Base-by-base conservation (phyloP, 2,797 vertebrate genomes). In the Kryptolebias ocellatus region DNA sequence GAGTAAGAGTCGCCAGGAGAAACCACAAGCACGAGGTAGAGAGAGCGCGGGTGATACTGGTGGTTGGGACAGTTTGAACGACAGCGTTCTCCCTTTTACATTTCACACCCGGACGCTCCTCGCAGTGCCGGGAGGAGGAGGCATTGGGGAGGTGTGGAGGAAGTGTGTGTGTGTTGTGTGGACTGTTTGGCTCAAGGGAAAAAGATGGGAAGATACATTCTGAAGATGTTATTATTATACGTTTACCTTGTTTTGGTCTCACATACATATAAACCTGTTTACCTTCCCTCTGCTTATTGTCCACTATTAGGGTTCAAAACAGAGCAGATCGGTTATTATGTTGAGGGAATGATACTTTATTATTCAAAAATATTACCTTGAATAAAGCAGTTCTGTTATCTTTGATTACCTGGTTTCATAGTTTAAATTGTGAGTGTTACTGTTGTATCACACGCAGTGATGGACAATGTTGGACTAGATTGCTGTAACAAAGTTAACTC, bases 31-130 rank as follows among this genome's bases (percentile, higher is more conserved):
- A 7, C 17, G 45, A 54, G 61, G 68, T 59, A 63, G 71, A 45
- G 78, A 65, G 53, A 45, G 52, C 53, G 59, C 49, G 61, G 69
- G 76, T 74, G 76, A 86, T 70, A 76, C 57, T 82, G 77, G 83
- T 89, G 78, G 73, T 79, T 67, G 81, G 89, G 86, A 90, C 86
- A 96, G 94, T 96, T 95, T 96, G 96, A 97, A 95, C 81, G 95
- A 96, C 96, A 96, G 93, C 91, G 78, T 95, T 92, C 89, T 94
- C 94, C 95, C 96, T 98, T 96, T 97, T 96, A 96, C 96, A 97
- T 99, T 98, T 98, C 96, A 98, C 96, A 97, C 95, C 93, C 94
- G 92, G 93, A 88, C 95, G 95, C 89, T 90, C 87, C 80, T 88
- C 70, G 84, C 81, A 87, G 68, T n/a, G 87, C 88, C 85, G 53